phyloP scores from a whole-genome alignment of 1,140 invertebrate genomes.

The Mercenaria mercenaria region DNA sequence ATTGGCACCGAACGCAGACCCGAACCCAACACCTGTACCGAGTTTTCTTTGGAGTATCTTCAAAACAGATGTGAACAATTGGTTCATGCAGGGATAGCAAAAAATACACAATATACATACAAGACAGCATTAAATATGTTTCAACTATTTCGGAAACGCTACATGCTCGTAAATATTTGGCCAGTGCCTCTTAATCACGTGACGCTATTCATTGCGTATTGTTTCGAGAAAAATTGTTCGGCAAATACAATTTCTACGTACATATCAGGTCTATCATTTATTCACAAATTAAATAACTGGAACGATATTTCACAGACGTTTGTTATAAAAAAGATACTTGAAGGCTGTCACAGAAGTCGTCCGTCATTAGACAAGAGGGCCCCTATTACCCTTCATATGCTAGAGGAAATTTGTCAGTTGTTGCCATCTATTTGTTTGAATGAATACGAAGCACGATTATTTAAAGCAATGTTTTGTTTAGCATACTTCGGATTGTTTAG shows the following conservation, averaged over 20 bases:
- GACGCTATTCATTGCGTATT: background rate
- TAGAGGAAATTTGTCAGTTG: background rate
- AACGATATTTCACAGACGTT: background rate
- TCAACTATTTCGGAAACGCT: background rate
- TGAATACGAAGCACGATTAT: background rate
- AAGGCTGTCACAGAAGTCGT: background rate
- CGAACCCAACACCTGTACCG: background rate
- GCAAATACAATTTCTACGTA: background rate
- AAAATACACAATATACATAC: background rate
- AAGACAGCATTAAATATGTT: background rate
- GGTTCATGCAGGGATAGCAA: background rate
- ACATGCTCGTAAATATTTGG: background rate
- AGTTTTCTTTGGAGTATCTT: too few relatives aligned
- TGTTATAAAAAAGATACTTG: slow-evolving; percentile 23
- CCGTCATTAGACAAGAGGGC: background rate
- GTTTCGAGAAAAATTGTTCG: background rate
- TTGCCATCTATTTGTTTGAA: background rate
- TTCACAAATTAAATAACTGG: background rate
- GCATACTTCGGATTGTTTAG: slow-evolving; percentile 19
- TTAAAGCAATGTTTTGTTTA: background rate
- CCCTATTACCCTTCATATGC: background rate
- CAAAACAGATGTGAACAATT: background rate
- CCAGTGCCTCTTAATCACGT: background rate
- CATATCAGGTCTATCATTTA: background rate
- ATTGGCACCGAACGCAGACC: slow-evolving; percentile 21